phyloP scores from a whole-genome alignment of 2,888 invertebrate genomes.

The Apeira syringaria region DNA sequence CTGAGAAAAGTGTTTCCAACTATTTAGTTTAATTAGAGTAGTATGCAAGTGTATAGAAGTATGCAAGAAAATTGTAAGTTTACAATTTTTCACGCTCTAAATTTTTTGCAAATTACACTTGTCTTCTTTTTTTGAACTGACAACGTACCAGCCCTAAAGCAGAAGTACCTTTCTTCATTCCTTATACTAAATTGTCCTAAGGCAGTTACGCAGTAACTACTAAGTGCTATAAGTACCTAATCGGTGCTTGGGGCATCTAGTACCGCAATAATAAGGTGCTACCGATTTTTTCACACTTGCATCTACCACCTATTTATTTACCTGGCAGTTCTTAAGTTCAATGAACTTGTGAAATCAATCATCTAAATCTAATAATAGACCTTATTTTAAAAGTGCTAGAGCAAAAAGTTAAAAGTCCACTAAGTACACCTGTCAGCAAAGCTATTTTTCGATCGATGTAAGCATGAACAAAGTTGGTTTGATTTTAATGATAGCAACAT shows the following conservation, averaged over 20 bases:
- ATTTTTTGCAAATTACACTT: too few species aligned
- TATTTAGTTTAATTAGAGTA: too few species aligned
- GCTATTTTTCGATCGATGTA: slow-evolving; percentile 7
- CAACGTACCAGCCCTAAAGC: too few species aligned
- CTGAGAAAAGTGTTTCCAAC: too few species aligned
- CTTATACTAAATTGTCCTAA: too few species aligned
- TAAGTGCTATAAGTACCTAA: too few species aligned
- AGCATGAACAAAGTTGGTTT: slow-evolving; percentile 3
- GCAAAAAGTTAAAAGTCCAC: slow-evolving; percentile 6
- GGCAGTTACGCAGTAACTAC: too few species aligned
- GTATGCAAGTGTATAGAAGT: too few species aligned
- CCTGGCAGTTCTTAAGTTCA: slow-evolving; percentile 60
- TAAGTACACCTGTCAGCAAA: slow-evolving; percentile 3
- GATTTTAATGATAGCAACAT: slow-evolving; percentile 17
- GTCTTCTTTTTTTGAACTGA: too few species aligned
- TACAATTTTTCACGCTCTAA: too few species aligned
- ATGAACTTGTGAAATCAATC: slow-evolving; percentile 48
- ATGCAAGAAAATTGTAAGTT: too few species aligned
- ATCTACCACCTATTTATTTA: slow-evolving; percentile 68
- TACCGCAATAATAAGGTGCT: slow-evolving; percentile 43
- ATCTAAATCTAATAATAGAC: slow-evolving; percentile 5
- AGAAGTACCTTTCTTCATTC: too few species aligned
- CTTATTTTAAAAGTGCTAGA: slow-evolving; percentile 13
- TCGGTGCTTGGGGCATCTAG: slow-evolving; percentile 17
- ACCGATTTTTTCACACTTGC: slow-evolving; percentile 51